These are phyloP conservation scores for Metopolophium dirhodum DNA, from an alignment of 1,140 invertebrate species.

Conservation along the genomic window DNA sequence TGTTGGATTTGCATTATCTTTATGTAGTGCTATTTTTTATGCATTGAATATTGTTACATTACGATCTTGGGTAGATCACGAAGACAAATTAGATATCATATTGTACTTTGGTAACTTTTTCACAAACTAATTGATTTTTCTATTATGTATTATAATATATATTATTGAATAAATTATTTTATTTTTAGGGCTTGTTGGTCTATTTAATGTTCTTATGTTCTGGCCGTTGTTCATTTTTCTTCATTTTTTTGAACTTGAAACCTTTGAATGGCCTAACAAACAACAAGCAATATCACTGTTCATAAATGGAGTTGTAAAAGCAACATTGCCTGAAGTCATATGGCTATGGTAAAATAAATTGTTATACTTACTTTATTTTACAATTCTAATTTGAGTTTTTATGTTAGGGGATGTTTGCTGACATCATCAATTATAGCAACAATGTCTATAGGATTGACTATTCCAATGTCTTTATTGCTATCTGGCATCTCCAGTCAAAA, in stretches of 20 bases:
- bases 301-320: constrained; percentile 86
- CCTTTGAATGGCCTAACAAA: constrained; percentile 80
- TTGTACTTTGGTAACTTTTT: constrained; percentile 82
- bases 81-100: constrained; percentile 87
- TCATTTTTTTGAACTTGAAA: constrained; percentile 78
- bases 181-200: constrained; percentile 81
- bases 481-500: constrained; percentile 43
- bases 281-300: constrained; percentile 80
- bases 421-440: constrained; percentile 56
- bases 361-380: neutral
- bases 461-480: constrained; percentile 42
- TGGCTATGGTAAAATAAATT: constrained; percentile 79
- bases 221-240: constrained; percentile 88
- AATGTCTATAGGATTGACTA: constrained; percentile 48
- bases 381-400: neutral
- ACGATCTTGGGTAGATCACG: constrained; percentile 79
- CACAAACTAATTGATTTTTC: neutral
- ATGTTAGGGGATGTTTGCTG: constrained; percentile 45
- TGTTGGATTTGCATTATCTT: constrained; percentile 67
- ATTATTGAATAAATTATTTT: constrained; percentile 5
- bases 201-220: constrained; percentile 80
- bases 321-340: constrained; percentile 82
- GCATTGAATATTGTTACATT: constrained; percentile 84
- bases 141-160: neutral
- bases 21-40: constrained; percentile 85